Evolutionary conservation across 2,888 invertebrate species (phyloP).

Genomic region (Patella pellucida): DNA sequence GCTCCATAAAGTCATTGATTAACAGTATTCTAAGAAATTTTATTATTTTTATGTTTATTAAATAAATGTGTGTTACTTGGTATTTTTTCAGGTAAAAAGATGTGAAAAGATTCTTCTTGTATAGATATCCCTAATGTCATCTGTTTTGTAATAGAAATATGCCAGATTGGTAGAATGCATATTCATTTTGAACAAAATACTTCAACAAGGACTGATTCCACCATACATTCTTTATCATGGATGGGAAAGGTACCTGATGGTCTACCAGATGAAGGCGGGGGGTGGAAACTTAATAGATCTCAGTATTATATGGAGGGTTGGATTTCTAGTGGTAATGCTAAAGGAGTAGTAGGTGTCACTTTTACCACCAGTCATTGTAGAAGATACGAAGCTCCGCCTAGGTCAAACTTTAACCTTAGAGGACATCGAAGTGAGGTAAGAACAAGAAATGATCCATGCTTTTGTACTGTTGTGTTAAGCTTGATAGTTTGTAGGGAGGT

Average conservation of each 20-base stretch:
- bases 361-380: conserved; percentile 95
- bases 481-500: too few species aligned
- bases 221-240: conserved; percentile 94
- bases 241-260: conserved; percentile 98
- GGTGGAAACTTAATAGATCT: conserved; percentile 94
- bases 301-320: conserved; percentile 98
- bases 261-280: conserved; percentile 84
- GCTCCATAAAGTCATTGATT: too few species aligned
- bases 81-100: too few species aligned
- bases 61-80: too few species aligned
- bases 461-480: too few species aligned
- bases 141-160: not conserved
- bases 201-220: conserved; percentile 95
- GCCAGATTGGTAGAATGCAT: conserved; percentile 79
- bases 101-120: too few species aligned
- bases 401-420: conserved; percentile 96
- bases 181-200: conserved; percentile 94
- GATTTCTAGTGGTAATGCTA: conserved; percentile 93
- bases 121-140: too few species aligned
- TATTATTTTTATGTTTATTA: too few species aligned
- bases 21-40: too few species aligned
- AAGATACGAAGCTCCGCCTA: conserved; percentile 81
- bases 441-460: not conserved
- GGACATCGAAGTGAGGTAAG: conserved; percentile 94
- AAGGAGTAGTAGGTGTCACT: conserved; percentile 93